Evolutionary conservation across 2,113 vertebrate species (phyloP).

Genomic region (Larimichthys crocea): DNA sequence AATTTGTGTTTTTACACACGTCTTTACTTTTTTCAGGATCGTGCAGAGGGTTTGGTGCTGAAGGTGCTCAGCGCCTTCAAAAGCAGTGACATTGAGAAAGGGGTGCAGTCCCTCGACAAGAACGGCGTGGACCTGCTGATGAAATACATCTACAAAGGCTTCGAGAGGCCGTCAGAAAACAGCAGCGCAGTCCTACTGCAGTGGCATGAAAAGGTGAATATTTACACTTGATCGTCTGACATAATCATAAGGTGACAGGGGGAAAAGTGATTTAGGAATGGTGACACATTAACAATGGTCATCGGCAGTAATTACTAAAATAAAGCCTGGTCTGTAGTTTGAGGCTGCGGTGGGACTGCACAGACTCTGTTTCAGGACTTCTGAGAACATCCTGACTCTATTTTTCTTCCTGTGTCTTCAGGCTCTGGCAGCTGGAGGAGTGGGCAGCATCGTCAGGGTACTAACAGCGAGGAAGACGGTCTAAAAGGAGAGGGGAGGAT

Average conservation of each 20-base stretch:
- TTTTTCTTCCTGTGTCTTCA: conserved; percentile 67
- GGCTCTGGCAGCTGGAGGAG: conserved; percentile 95
- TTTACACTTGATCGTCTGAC: neutral
- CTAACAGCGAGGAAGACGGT: conserved; percentile 97
- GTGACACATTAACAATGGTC: no score
- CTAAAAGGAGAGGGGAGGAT: conserved; percentile 70
- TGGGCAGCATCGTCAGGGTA: conserved; percentile 95
- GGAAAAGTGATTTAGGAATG: neutral
- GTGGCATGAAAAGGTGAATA: conserved; percentile 97
- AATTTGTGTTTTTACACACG: neutral
- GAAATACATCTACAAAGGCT: conserved; percentile 99
- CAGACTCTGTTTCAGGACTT: neutral
- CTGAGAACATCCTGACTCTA: neutral
- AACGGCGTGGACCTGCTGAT: conserved; percentile 95
- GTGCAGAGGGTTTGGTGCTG: conserved; percentile 94
- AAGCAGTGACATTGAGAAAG: conserved; percentile 96
- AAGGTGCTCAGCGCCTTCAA: conserved; percentile 98
- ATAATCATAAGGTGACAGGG: neutral
- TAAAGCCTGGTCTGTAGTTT: neutral
- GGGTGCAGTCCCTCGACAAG: conserved; percentile 94
- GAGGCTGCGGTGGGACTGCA: neutral
- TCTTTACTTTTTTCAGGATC: conserved; percentile 84
- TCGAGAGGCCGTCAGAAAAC: conserved; percentile 97
- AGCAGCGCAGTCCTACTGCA: conserved; percentile 96
- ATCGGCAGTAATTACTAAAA: no score